Evolutionary conservation across 2,113 vertebrate species (phyloP), one percentile per base, ranked within the genome.

Genomic region (Rattus rattus): DNA sequence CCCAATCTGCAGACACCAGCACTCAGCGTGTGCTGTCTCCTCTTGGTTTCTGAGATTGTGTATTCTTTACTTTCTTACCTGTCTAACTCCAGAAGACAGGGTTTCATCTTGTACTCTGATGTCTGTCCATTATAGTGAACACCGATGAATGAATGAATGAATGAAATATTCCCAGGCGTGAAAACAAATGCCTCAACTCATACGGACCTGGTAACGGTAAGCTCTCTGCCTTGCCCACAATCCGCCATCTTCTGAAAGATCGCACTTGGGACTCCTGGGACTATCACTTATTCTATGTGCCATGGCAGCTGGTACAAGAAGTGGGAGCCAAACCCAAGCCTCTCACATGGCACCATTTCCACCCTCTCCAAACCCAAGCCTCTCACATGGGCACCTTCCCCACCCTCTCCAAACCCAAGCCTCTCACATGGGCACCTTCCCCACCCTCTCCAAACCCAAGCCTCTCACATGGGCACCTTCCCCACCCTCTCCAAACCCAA

Each of bases 291-390:
- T 73, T 72, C 67, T 59, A 56, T 63, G 39, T 87, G 96, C 43
- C 56, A 5, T n/a, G 84, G 61, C 14, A 59, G 79, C n/a, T 84
- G 69, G 33, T 75, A 20, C 9, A 94, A 93, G 61, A 97, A 95
- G 7, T 36, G 36, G 19, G 52, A 33, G 3, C n/a, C 2, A 80
- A 76, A 83, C 56, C 59, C 33, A 28, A 63, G 43, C 43, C 43
- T 43, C 43, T 43, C 43, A 43, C 43, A 43, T 43, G n/a, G 43
- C 43, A 43, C 43, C 43, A 43, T 43, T 43, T 43, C 36, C 16
- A 6, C 61, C 39, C 39, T 49, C n/a, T 36, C 6, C n/a, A 79
- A 75, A 81, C 56, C 59, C n/a, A 30, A 61, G 26, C 11, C 80
- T 96, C 76, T 91, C 8, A 20, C 33, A 47, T 24, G 1, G n/a